Evolutionary conservation across 2,888 invertebrate species (phyloP).

Genomic region (Platynereis dumerilii): DNA sequence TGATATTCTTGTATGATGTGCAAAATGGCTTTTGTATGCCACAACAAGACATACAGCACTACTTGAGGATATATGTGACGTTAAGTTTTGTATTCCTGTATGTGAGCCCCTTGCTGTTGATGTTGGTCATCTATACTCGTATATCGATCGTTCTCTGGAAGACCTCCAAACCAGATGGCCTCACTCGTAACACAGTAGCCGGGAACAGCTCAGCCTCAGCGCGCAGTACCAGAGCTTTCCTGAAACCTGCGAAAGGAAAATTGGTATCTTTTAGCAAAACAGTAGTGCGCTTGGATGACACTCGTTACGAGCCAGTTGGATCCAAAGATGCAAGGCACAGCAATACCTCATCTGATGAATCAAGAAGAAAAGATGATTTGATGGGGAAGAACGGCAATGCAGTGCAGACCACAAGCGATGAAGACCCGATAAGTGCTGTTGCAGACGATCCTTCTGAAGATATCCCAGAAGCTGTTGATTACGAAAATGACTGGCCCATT

Average conservation of each 20-base stretch:
- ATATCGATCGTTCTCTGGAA: constrained; percentile 85
- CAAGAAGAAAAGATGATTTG: neutral
- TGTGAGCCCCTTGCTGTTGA: constrained; percentile 76
- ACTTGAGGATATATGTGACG: constrained; percentile 26
- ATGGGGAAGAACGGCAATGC: neutral
- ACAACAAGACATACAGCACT: neutral
- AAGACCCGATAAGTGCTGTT: neutral
- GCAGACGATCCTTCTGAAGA: neutral
- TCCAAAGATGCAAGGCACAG: neutral
- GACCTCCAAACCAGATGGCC: constrained; percentile 52
- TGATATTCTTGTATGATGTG: constrained; percentile 76
- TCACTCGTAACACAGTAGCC: no score
- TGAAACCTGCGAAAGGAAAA: no score
- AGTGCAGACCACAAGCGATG: neutral
- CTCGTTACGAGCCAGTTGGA: neutral
- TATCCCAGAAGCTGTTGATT: constrained; percentile 1
- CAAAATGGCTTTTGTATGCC: neutral
- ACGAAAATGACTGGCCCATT: constrained; percentile 26
- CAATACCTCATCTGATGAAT: neutral
- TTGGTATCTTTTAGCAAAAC: constrained; percentile 4
- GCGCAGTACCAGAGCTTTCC: no score
- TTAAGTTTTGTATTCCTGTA: constrained; percentile 32
- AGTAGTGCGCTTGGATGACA: neutral
- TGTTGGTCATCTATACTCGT: constrained; percentile 79
- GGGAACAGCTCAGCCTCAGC: no score